Evolutionary conservation across 2,113 vertebrate genomes (phyloP).

Genomic region (Myrmecophaga tridactyla): DNA sequence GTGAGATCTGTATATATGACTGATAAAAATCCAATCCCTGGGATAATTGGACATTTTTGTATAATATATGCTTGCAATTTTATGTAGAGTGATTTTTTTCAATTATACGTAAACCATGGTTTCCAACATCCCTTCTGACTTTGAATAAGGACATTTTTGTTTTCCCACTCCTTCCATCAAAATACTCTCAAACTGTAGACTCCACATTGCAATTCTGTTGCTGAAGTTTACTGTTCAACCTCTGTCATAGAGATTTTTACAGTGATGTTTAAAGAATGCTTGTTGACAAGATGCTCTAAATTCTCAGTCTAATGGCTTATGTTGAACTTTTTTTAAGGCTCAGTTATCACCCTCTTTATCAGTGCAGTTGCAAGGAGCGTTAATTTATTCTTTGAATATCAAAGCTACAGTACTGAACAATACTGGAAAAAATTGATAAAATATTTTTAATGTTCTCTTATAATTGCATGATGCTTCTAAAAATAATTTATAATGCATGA

Average conservation of each 20-base stretch:
- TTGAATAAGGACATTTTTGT: conserved; percentile 57
- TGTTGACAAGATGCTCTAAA: neutral
- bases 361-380: neutral
- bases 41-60: conserved; percentile 44
- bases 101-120: conserved; percentile 45
- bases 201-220: neutral
- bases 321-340: neutral
- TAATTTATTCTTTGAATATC: conserved; percentile 40
- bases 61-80: conserved; percentile 52
- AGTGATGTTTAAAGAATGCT: conserved; percentile 54
- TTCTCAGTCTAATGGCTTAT: neutral
- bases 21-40: conserved; percentile 42
- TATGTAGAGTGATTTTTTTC: conserved; percentile 52
- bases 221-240: conserved; percentile 53
- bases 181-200: conserved; percentile 30
- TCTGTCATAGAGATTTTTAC: conserved; percentile 56
- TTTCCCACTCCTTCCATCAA: conserved; percentile 40
- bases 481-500: neutral
- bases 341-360: neutral
- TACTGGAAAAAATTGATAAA: neutral
- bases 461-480: neutral
- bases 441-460: neutral
- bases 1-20: neutral
- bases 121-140: conserved; percentile 59
- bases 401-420: neutral